These are phyloP conservation scores for Pseudomugil tenellus DNA, from an alignment of 2,797 vertebrate genomes.

Conservation along the genomic window DNA sequence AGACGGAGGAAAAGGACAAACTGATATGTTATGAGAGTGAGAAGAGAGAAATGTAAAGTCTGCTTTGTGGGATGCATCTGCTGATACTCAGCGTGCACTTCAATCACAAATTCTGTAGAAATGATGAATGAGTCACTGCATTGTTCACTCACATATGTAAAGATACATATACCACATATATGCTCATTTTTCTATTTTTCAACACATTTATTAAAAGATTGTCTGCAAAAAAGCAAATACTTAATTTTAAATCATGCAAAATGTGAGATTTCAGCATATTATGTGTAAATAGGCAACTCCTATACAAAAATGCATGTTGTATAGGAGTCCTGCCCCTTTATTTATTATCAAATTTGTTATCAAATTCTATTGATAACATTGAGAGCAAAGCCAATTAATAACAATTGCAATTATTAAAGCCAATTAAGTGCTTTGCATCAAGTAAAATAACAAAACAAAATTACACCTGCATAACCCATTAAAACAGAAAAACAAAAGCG, in stretches of 20 bases:
- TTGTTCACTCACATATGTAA: background rate
- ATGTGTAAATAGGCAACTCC: too few relatives aligned
- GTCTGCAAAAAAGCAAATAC: background rate
- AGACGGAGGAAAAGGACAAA: slow-evolving; percentile 39
- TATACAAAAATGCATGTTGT: too few relatives aligned
- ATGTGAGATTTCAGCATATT: too few relatives aligned
- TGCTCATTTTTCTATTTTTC: background rate
- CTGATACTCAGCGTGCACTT: slow-evolving; percentile 34
- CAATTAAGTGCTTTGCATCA: background rate
- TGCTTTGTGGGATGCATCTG: slow-evolving; percentile 36
- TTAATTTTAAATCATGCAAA: background rate
- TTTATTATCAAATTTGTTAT: too few relatives aligned
- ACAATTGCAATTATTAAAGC: background rate
- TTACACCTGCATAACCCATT: background rate
- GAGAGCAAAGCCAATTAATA: background rate
- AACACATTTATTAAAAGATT: too few relatives aligned
- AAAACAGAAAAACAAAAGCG: background rate
- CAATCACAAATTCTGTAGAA: slow-evolving; percentile 13
- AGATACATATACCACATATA: background rate
- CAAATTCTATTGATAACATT: too few relatives aligned
- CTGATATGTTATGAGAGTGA: slow-evolving; percentile 33
- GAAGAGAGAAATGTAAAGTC: slow-evolving; percentile 7
- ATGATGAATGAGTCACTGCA: slow-evolving; percentile 27
- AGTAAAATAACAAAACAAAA: background rate
- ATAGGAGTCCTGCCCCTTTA: too few relatives aligned